These are phyloP conservation scores for Pyrrhura leucotis DNA, from an alignment of 2,797 vertebrate genomes.

Conservation along the genomic window DNA sequence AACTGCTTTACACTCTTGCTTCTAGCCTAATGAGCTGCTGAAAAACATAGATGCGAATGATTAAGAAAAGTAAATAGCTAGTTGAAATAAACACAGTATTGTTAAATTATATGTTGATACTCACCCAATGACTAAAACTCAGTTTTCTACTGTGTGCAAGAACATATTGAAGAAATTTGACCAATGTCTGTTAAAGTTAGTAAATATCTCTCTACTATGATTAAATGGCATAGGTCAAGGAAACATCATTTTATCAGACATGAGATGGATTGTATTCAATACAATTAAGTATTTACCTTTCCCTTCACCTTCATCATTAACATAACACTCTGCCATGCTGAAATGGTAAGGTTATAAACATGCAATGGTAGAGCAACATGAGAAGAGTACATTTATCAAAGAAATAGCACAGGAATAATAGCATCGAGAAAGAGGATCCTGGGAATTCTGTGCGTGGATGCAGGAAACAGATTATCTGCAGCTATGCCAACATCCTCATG, in stretches of 20 bases:
- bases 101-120: neutral
- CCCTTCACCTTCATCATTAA: neutral
- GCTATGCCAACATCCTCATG: neutral
- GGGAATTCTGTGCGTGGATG: neutral
- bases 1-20: neutral
- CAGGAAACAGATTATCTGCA: neutral
- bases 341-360: slow-evolving; percentile 15
- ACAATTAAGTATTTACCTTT: slow-evolving; percentile 11
- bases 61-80: neutral
- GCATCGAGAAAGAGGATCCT: neutral
- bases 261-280: neutral
- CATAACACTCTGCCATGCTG: neutral
- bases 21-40: neutral
- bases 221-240: neutral
- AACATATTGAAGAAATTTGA: neutral
- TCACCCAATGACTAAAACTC: neutral
- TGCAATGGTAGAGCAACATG: neutral
- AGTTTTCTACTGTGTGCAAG: neutral
- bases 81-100: neutral
- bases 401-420: slow-evolving; percentile 10
- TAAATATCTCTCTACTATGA: neutral
- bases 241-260: neutral
- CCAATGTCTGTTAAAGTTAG: neutral
- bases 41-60: neutral
- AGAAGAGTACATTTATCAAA: neutral